Base-by-base conservation (phyloP, 2,113 vertebrate genomes). In the Clinocottus analis region DNA sequence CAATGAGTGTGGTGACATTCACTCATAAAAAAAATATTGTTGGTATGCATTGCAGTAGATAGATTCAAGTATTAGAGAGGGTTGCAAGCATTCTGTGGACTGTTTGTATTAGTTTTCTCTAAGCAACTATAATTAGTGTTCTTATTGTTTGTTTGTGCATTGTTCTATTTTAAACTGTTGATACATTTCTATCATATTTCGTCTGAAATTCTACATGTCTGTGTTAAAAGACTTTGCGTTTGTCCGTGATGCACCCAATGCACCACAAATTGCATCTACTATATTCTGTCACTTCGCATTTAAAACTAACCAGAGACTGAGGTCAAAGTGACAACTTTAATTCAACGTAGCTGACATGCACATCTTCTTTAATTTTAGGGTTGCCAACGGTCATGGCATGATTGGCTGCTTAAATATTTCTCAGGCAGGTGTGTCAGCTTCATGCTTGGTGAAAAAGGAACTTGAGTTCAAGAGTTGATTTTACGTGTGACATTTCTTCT, bases 11-110 rank as follows among this genome's bases (percentile, higher is more conserved):
- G 12, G 39, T 79, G 61, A 75, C 71, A 68, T 61, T 55, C 25
- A n/a, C 71, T 75, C 66, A 33, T 63, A 75, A 56, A 78, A 56
- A 78, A 66, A 71, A 17, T 17, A 53, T 81, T 43, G 80, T 67
- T 66, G 31, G 2, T 39, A 4, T 61, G 62, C 39, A n/a, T n/a
- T 35, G 21, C 5, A 43, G 51, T 5, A 58, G 39, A 23, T 19
- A 55, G 43, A 61, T 27, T 11, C 7, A 27, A 56, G 10, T 23
- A 39, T 66, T 29, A 29, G 5, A 59, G 16, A 14, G 8, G 19
- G 35, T 47, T 67, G 61, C 4, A 51, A 73, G 55, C 45, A 29
- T 68, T 14, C 4, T 55, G 37, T 56, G 6, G 67, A 49, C 31
- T 27, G 43, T 51, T 61, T 33, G 11, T 7, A 41, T 51, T 39